These are phyloP conservation scores for Microcaecilia unicolor DNA, from an alignment of 2,797 vertebrate species.

Conservation along the genomic window DNA sequence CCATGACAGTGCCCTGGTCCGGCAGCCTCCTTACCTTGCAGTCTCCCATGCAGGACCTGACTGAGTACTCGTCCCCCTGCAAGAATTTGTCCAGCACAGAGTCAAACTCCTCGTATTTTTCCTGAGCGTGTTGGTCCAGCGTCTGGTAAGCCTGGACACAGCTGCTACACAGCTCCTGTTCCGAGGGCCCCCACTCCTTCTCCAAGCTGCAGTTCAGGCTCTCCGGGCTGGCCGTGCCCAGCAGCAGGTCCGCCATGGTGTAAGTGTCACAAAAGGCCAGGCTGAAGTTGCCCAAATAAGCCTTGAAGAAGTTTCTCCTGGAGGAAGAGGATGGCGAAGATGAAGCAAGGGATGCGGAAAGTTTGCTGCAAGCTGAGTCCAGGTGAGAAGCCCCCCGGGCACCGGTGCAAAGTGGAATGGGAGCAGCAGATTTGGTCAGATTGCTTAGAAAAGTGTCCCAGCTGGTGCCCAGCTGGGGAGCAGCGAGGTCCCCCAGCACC, in stretches of 20 bases:
- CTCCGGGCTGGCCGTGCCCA: conserved; percentile 66
- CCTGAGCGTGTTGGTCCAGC: conserved; percentile 79
- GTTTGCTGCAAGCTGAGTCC: conserved; percentile 44
- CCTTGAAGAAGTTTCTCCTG: conserved; percentile 62
- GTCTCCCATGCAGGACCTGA: conserved; percentile 64
- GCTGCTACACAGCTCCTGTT: conserved; percentile 62
- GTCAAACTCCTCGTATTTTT: conserved; percentile 81
- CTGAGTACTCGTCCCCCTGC: conserved; percentile 70
- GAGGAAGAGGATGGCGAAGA: conserved; percentile 41
- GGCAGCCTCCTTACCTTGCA: conserved; percentile 62
- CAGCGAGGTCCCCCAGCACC: too few relatives aligned
- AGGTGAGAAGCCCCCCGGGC: conserved; percentile 26
- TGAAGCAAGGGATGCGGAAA: conserved; percentile 14
- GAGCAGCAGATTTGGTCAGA: conserved; percentile 48
- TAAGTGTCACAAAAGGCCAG: conserved; percentile 73
- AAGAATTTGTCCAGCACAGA: conserved; percentile 72
- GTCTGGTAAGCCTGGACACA: conserved; percentile 71
- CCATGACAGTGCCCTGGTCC: too few relatives aligned
- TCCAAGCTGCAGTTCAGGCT: conserved; percentile 71
- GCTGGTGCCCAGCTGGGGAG: conserved; percentile 17
- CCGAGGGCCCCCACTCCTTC: conserved; percentile 60
- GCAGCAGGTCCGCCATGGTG: conserved; percentile 70
- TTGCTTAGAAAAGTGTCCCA: conserved; percentile 51
- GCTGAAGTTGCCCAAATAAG: conserved; percentile 72
- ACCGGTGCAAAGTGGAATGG: conserved; percentile 31